Evolutionary conservation across 2,797 vertebrate genomes (phyloP).

Genomic region (Hippoglossus hippoglossus): DNA sequence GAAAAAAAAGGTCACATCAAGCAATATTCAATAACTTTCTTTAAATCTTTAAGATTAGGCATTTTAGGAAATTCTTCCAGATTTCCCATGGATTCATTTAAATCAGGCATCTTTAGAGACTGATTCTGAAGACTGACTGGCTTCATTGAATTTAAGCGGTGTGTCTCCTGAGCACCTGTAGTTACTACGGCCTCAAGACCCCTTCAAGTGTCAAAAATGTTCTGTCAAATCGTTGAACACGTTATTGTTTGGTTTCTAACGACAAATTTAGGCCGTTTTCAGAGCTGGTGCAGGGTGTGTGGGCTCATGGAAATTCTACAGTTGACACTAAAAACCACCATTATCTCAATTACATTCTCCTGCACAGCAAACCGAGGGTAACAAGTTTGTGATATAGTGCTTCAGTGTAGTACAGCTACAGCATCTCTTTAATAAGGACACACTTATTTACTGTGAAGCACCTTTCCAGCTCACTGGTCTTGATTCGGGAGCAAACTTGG

Average conservation of each 20-base stretch:
- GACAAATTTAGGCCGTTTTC: neutral
- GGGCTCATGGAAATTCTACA: neutral
- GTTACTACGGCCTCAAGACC: neutral
- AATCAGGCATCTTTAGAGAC: no score
- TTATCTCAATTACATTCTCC: constrained; percentile 22
- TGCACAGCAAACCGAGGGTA: constrained; percentile 14
- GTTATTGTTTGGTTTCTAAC: neutral
- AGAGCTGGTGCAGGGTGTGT: no score
- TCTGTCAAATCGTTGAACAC: neutral
- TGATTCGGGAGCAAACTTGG: constrained; percentile 44
- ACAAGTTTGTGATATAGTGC: constrained; percentile 13
- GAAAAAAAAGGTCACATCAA: no score
- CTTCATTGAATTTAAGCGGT: no score
- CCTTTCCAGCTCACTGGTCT: constrained; percentile 54
- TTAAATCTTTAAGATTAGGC: no score
- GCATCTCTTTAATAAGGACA: constrained; percentile 20
- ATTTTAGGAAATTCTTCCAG: no score
- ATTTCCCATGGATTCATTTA: no score
- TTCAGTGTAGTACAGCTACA: constrained; percentile 2
- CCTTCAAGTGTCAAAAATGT: neutral
- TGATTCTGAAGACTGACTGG: no score
- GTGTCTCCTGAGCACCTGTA: no score
- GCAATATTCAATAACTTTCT: no score
- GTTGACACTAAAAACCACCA: neutral
- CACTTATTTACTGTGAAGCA: constrained; percentile 44